These are phyloP conservation scores for Sebastes itinus DNA, from an alignment of 2,797 vertebrate genomes.

Conservation along the genomic window DNA sequence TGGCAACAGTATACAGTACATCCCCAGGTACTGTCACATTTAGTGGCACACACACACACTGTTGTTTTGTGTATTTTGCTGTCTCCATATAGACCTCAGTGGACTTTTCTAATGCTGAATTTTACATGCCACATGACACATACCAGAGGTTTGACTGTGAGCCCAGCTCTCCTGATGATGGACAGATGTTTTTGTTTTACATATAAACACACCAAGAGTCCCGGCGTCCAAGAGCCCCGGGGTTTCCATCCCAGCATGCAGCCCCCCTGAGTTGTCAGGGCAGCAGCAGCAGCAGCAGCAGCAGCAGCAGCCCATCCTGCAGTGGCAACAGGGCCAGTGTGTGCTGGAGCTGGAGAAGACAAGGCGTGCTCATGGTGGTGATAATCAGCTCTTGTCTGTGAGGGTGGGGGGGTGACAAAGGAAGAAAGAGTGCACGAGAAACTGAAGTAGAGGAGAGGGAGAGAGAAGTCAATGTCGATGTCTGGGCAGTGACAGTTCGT, in stretches of 20 bases:
- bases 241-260: slow-evolving; percentile 37
- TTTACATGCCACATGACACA: slow-evolving; percentile 21
- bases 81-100: slow-evolving; percentile 22
- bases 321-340: slow-evolving; percentile 72
- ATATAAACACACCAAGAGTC: slow-evolving; percentile 33
- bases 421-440: slow-evolving; percentile 57
- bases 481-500: slow-evolving; percentile 82
- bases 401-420: slow-evolving; percentile 14
- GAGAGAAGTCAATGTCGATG: slow-evolving; percentile 75
- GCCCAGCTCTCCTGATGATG: slow-evolving; percentile 31
- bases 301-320: slow-evolving; percentile 64
- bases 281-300: slow-evolving; percentile 23
- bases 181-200: slow-evolving; percentile 54
- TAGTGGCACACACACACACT: neutral
- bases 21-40: slow-evolving; percentile 21
- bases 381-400: slow-evolving; percentile 76
- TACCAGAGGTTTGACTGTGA: slow-evolving; percentile 34
- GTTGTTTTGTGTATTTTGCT: slow-evolving; percentile 25
- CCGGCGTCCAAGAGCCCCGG: neutral
- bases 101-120: slow-evolving; percentile 49
- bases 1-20: slow-evolving; percentile 16
- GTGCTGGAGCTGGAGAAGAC: slow-evolving; percentile 52
- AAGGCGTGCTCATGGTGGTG: slow-evolving; percentile 72
- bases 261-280: slow-evolving; percentile 36
- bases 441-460: slow-evolving; percentile 40